These are phyloP conservation scores for Corythaeola cristata DNA, from an alignment of 2,113 vertebrate species.

Conservation along the genomic window DNA sequence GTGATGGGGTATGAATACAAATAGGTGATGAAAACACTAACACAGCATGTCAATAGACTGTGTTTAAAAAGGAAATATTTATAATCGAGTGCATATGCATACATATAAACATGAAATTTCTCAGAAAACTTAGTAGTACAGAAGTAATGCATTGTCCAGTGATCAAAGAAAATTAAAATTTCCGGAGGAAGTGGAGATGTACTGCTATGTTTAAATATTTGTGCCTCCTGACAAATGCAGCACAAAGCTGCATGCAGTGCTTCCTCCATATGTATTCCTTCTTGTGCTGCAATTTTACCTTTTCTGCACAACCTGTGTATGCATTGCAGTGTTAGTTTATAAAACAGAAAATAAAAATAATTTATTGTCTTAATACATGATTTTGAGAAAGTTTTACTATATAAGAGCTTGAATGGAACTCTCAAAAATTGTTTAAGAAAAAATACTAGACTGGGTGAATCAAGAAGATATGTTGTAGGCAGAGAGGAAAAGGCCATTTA, in stretches of 20 bases:
- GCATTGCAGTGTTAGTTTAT: background rate
- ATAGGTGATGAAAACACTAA: background rate
- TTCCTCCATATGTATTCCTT: background rate
- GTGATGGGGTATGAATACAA: background rate
- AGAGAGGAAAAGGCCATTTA: background rate
- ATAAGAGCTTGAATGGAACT: background rate
- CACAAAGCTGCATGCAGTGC: background rate
- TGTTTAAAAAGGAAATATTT: background rate
- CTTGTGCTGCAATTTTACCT: background rate
- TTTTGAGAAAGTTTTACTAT: background rate
- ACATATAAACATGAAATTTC: background rate
- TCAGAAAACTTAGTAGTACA: background rate
- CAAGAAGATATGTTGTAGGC: background rate
- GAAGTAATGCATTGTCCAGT: background rate
- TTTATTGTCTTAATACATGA: accelerated
- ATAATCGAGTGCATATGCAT: background rate
- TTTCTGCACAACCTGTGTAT: no score
- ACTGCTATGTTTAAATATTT: background rate
- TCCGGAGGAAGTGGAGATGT: background rate
- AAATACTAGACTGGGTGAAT: background rate
- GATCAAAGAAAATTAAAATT: background rate
- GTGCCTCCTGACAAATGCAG: background rate
- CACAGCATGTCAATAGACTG: accelerated
- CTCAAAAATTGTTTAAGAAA: background rate
- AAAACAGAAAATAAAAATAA: background rate